Percentiles rank a stretch among this genome's conserved stretches.
Conservation (phyloP, 2,797 vertebrate genomes). For the Clarias pachynema region DNA sequence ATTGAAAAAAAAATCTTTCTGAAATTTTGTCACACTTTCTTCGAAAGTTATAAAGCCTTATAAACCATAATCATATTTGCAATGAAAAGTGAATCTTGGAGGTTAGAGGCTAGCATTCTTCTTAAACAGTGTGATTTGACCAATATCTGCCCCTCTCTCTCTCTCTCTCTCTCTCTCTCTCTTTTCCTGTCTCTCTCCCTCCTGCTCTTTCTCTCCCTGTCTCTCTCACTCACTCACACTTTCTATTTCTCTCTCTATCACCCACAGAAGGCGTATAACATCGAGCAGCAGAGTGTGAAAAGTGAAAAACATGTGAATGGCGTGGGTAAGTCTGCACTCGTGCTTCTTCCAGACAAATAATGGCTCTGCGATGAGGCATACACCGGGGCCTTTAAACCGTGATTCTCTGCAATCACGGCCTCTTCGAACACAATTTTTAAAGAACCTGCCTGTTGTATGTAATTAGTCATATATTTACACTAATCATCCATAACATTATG, state of each 20-base stretch:
- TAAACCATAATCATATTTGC: background rate
- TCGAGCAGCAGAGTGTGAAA: slow-evolving; percentile 71
- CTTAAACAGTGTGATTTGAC: background rate
- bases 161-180: background rate
- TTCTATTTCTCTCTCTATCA: slow-evolving; percentile 6
- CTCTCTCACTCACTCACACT: slow-evolving; percentile 10
- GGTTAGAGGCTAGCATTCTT: background rate
- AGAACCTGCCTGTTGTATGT: background rate
- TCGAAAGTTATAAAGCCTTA: background rate
- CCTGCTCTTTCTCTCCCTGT: background rate
- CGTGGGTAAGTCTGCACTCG: slow-evolving; percentile 73
- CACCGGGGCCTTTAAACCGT: slow-evolving; percentile 22
- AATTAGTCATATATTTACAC: background rate
- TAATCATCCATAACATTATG: too few relatives aligned
- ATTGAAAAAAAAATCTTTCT: too few relatives aligned
- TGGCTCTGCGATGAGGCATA: background rate
- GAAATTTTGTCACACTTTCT: too few relatives aligned
- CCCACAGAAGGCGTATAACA: slow-evolving; percentile 82
- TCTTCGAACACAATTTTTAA: background rate
- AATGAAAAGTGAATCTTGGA: background rate
- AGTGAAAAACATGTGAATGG: slow-evolving; percentile 71
- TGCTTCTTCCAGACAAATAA: slow-evolving; percentile 48
- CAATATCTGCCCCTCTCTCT: background rate
- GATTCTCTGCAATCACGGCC: slow-evolving; percentile 35
- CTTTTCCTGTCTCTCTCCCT: slow-evolving; percentile 11